Percentiles rank a stretch among this genome's conserved stretches.
Conservation (phyloP, 2,888 invertebrate species). For the Epiperipatus broadwayi region DNA sequence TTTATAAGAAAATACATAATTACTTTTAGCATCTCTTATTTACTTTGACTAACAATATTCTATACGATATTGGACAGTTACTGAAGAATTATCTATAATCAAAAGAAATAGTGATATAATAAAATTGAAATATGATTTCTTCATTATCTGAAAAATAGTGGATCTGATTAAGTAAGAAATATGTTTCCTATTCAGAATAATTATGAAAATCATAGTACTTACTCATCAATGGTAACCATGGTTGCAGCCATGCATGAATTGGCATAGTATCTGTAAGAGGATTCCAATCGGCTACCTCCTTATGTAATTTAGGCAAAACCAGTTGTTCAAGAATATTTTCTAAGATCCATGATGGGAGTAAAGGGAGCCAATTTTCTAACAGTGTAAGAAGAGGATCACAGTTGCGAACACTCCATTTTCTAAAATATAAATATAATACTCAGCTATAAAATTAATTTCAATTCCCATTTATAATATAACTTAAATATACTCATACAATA, state of each 20-base stretch:
- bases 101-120: too few relatives aligned
- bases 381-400: conserved; percentile 57
- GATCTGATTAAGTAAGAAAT: background rate
- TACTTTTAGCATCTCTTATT: too few relatives aligned
- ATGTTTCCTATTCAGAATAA: too few relatives aligned
- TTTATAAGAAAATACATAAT: too few relatives aligned
- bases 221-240: conserved; percentile 76
- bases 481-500: too few relatives aligned
- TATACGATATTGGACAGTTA: too few relatives aligned
- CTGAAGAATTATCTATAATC: too few relatives aligned
- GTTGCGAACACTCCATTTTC: conserved; percentile 60
- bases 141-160: conserved; percentile 17
- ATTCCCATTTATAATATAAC: background rate
- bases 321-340: conserved; percentile 61
- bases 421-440: conserved; percentile 28
- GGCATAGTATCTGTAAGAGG: conserved; percentile 84
- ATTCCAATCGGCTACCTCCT: conserved; percentile 76
- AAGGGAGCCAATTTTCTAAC: conserved; percentile 55
- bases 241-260: conserved; percentile 89
- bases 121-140: too few relatives aligned
- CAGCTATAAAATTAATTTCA: conserved; percentile 10
- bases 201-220: conserved; percentile 19
- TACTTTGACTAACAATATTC: too few relatives aligned
- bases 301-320: conserved; percentile 46
- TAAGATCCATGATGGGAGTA: conserved; percentile 63